A percentile compares a stretch with the other conserved stretches of the same genome.
These are phyloP conservation scores for Coptotermes formosanus DNA, from an alignment of 1,140 invertebrate species.

Conservation along the genomic window DNA sequence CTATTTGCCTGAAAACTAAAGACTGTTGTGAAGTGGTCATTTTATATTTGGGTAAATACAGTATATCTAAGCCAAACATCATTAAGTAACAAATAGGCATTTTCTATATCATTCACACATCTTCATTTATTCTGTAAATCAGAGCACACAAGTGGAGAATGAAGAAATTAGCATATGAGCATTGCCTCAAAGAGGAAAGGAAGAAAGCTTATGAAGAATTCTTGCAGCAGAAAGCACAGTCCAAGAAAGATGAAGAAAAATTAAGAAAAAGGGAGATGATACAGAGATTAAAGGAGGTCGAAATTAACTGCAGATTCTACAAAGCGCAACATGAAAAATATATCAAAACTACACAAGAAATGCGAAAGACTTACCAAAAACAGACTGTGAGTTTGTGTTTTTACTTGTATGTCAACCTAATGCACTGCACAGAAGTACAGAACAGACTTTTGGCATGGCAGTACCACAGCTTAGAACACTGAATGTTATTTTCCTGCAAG, in stretches of 20 bases:
- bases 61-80: no score
- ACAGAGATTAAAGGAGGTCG: slow-evolving; percentile 36
- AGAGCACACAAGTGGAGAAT: not conserved
- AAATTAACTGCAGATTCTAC: slow-evolving; percentile 34
- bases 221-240: not conserved
- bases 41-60: no score
- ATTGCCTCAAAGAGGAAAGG: not conserved
- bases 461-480: not conserved
- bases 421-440: not conserved
- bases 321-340: slow-evolving; percentile 10
- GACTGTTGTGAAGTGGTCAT: no score
- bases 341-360: not conserved
- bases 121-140: not conserved
- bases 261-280: slow-evolving; percentile 36
- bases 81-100: no score
- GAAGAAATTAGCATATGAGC: not conserved
- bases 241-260: slow-evolving; percentile 34
- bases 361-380: not conserved
- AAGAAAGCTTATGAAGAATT: not conserved
- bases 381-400: not conserved
- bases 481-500: not conserved
- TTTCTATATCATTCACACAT: no score
- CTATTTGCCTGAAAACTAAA: no score
- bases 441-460: not conserved
- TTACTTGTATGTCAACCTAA: not conserved